phyloP scores from a whole-genome alignment of 2,113 vertebrate species.

The Cyanoramphus novaezelandiae region DNA sequence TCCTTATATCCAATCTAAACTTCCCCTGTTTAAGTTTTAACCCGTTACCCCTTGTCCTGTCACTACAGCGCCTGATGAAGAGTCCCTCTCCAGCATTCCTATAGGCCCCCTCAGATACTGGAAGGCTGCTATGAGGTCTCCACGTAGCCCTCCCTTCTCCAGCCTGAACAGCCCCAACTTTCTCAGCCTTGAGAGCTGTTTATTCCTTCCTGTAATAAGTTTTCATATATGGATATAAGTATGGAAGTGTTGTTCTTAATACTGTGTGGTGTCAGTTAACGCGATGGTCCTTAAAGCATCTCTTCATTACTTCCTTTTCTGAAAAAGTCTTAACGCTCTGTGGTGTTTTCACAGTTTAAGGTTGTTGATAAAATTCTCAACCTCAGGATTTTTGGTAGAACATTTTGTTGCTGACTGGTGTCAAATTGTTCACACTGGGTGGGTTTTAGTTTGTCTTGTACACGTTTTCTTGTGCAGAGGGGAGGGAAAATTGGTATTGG shows the following conservation, averaged over 20 bases:
- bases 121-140: too few species aligned
- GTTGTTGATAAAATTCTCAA: background rate
- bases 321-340: background rate
- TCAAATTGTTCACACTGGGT: background rate
- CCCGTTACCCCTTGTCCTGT: too few species aligned
- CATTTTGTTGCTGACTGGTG: background rate
- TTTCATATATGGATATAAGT: background rate
- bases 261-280: background rate
- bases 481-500: background rate
- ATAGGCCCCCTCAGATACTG: too few species aligned
- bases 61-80: too few species aligned
- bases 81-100: too few species aligned
- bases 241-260: background rate
- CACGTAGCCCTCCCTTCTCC: too few species aligned
- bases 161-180: too few species aligned
- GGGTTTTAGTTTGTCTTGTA: background rate
- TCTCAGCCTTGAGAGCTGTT: background rate
- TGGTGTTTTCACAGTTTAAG: background rate
- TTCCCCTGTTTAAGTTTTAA: too few species aligned
- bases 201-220: background rate
- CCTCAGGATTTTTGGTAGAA: background rate
- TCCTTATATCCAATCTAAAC: too few species aligned
- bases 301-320: background rate
- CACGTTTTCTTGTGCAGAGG: rapidly evolving
- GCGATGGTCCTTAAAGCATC: background rate